Conservation (phyloP, 2,113 vertebrate genomes). For the Menidia beryllina region DNA sequence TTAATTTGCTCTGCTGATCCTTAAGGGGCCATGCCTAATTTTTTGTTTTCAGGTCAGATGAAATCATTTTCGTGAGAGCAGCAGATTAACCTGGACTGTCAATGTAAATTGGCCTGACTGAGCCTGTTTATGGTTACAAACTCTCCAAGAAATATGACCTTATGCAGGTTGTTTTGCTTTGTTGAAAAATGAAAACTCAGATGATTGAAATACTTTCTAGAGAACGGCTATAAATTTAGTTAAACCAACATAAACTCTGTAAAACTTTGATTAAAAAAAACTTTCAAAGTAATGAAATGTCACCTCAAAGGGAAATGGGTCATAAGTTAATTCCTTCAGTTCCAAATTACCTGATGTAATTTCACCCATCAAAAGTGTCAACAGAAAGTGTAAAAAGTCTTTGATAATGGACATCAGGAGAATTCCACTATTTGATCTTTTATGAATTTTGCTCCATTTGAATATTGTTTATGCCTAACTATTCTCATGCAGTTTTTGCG, state of each 20-base stretch:
- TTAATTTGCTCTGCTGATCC: background rate
- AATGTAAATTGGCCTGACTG: constrained; percentile 14
- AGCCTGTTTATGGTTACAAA: constrained; percentile 4
- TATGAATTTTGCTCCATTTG: background rate
- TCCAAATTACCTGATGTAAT: too few species aligned
- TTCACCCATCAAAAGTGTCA: too few species aligned
- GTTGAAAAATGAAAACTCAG: too few species aligned
- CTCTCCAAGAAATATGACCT: background rate
- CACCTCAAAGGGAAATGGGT: too few species aligned
- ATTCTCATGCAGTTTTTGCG: background rate
- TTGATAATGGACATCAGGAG: too few species aligned
- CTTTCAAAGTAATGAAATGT: too few species aligned
- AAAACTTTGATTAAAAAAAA: too few species aligned
- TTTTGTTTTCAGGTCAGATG: constrained; percentile 25
- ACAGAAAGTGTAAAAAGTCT: too few species aligned
- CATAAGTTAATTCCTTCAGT: too few species aligned
- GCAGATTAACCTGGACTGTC: constrained; percentile 7
- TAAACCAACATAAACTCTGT: too few species aligned
- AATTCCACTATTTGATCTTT: background rate
- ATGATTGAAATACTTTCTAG: too few species aligned
- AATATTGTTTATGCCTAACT: background rate
- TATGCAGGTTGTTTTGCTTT: background rate
- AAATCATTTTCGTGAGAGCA: constrained; percentile 40
- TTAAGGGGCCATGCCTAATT: constrained; percentile 29
- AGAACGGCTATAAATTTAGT: too few species aligned